Evolutionary conservation across 2,113 vertebrate species (phyloP), one percentile per base, ranked within the genome.

Genomic region (Delphinus delphis): DNA sequence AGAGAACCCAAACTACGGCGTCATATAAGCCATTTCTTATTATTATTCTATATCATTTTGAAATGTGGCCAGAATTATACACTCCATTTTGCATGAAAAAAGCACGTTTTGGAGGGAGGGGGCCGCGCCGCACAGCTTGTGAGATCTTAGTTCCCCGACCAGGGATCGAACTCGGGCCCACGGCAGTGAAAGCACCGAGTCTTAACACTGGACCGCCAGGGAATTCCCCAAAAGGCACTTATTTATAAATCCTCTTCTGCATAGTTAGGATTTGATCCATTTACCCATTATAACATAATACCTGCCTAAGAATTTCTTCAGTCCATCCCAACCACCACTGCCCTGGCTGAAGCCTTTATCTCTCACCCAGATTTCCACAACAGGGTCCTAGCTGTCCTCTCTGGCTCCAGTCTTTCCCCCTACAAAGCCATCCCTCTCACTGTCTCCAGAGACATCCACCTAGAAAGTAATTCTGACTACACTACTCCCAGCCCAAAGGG

Each of bases 201-300:
- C 55, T 58, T 21, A 58, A 21, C 55, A 21, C 7, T 58, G 20
- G 55, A 58, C 18, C 2, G 2, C 20, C 55, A 58, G 55, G 55
- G 55, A 8, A 58, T 58, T 55, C 55, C 55, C 55, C 0, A 58
- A 58, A 92, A 94, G 88, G 33, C 20, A 74, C 47, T 15, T 14
- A 67, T 85, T 88, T 91, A 17, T 62, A 95, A 93, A 93, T 67
- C 71, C 60, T 62, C 89, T 83, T 91, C 60, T 71, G 62, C 80
- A 91, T 89, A 67, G n/a, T 88, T 73, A 77, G n/a, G 31, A 81
- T 79, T 62, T 55, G 50, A 76, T 73, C 28, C 53, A 84, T 21
- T 76, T 80, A 76, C 5, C 44, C 13, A 71, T 63, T 74, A 25
- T 28, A 77, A 67, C 44, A 73, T 47, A 58, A 90, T 26, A 47